Evolutionary conservation across 2,888 invertebrate genomes (phyloP).

Genomic region (Desoria tigrina): DNA sequence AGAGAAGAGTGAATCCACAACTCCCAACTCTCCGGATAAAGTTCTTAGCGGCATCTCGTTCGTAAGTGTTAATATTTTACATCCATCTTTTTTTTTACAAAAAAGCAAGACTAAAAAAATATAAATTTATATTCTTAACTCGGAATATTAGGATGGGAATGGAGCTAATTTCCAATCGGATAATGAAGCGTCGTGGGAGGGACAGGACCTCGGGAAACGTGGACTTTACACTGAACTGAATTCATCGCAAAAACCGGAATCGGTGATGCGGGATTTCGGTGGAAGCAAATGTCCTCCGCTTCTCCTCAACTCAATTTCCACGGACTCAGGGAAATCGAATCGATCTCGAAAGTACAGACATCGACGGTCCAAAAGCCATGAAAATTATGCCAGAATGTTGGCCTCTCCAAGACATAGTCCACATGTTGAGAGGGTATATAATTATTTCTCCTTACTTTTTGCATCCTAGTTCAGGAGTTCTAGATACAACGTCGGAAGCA

Average conservation of each 20-base stretch:
- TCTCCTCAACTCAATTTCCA: no score
- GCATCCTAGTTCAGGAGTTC: slow-evolving; percentile 23
- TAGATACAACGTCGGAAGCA: slow-evolving; percentile 26
- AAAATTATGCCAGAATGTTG: slow-evolving; percentile 49
- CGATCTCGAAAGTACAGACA: slow-evolving; percentile 43
- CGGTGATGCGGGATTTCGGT: slow-evolving; percentile 30
- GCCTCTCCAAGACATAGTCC: slow-evolving; percentile 50
- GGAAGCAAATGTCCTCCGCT: slow-evolving; percentile 18
- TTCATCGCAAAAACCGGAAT: slow-evolving; percentile 46
- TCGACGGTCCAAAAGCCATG: slow-evolving; percentile 50
- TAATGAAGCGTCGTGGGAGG: slow-evolving; percentile 11
- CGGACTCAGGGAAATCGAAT: slow-evolving; percentile 19
- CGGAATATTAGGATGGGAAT: neutral
- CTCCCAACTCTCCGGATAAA: slow-evolving; percentile 47
- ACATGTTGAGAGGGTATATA: slow-evolving; percentile 47
- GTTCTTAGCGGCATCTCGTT: slow-evolving; percentile 41
- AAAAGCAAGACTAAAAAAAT: no score
- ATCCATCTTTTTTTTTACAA: no score
- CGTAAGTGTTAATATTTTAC: slow-evolving; percentile 35
- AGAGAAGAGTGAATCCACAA: slow-evolving; percentile 40
- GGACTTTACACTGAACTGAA: slow-evolving; percentile 49
- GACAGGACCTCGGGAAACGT: slow-evolving; percentile 20
- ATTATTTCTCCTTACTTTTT: no score
- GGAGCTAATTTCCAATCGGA: neutral
- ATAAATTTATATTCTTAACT: no score